phyloP scores from a whole-genome alignment of 92 coral and sea anemone genomes.

The Bergia puertoricense region DNA sequence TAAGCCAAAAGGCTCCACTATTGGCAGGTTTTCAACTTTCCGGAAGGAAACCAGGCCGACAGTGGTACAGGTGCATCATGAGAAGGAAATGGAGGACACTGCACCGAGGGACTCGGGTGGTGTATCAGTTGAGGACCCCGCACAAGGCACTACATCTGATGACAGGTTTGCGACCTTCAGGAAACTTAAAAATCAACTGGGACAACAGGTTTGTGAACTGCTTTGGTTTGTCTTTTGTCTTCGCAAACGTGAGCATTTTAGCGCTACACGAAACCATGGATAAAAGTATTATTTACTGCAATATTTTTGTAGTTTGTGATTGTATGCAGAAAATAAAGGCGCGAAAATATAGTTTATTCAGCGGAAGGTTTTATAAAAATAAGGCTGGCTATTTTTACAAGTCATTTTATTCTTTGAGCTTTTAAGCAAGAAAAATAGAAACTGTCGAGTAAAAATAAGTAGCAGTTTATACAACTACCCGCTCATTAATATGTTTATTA shows the following conservation, averaged over 20 bases:
- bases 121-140: slow-evolving; percentile 18
- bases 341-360: no score
- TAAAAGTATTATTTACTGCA: no score
- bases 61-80: neutral
- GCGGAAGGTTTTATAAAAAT: no score
- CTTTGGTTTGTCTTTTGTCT: neutral
- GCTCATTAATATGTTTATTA: no score
- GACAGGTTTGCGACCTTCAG: slow-evolving; percentile 59
- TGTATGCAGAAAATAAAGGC: no score
- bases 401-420: no score
- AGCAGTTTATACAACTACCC: no score
- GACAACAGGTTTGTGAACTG: slow-evolving; percentile 13
- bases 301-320: no score
- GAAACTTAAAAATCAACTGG: slow-evolving; percentile 10
- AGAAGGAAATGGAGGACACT: neutral
- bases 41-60: slow-evolving; percentile 39
- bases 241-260: neutral
- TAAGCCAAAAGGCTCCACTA: slow-evolving; percentile 6
- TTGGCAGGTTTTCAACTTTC: slow-evolving; percentile 58
- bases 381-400: no score
- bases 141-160: slow-evolving; percentile 17
- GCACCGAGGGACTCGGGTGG: neutral
- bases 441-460: no score
- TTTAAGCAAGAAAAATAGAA: no score
- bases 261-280: no score